These are phyloP conservation scores for Opisthocomus hoazin DNA, from an alignment of 2,113 vertebrate genomes.

Conservation along the genomic window DNA sequence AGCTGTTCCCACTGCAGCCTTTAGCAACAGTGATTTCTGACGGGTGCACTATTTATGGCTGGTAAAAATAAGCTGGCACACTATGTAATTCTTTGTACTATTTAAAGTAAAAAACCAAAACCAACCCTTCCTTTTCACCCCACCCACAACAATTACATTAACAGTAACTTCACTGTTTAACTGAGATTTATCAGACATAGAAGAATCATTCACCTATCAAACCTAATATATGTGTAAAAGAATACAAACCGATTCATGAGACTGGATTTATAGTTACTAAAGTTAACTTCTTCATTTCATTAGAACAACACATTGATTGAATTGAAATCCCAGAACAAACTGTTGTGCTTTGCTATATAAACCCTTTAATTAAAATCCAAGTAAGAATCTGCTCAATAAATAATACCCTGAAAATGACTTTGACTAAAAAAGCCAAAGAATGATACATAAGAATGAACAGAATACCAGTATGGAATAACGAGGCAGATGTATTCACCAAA, in stretches of 20 bases:
- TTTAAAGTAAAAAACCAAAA: neutral
- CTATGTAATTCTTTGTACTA: neutral
- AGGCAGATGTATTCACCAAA: neutral
- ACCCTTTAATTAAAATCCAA: neutral
- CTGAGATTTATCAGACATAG: neutral
- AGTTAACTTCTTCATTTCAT: neutral
- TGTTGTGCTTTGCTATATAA: neutral
- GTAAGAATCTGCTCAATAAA: neutral
- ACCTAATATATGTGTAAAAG: neutral
- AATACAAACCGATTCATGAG: neutral
- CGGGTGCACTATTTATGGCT: neutral
- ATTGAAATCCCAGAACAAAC: neutral
- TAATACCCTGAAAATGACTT: neutral
- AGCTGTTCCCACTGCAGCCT: neutral
- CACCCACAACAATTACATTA: neutral
- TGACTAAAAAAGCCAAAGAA: neutral
- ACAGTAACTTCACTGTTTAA: neutral
- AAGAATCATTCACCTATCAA: neutral
- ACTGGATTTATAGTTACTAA: neutral
- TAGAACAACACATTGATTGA: neutral
- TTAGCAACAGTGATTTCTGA: neutral
- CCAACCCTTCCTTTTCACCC: neutral
- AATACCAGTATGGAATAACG: neutral
- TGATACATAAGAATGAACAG: neutral
- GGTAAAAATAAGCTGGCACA: neutral